phyloP scores from a whole-genome alignment of 1,140 invertebrate species.

The Ctenoplectra terminalis region DNA sequence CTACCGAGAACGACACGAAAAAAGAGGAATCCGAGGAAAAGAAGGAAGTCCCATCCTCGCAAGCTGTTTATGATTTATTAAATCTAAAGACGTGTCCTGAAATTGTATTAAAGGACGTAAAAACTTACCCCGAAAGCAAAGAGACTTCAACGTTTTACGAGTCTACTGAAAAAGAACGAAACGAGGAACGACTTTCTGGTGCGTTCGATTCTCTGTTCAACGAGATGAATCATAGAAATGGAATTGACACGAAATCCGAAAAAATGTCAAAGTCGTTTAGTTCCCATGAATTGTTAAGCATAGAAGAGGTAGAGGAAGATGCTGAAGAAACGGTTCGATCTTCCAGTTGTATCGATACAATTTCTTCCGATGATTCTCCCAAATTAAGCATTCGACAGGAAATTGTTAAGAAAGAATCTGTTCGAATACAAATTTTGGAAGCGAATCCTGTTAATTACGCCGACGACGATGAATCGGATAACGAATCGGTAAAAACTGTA shows the following conservation, averaged over 20 bases:
- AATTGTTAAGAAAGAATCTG: background rate
- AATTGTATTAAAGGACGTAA: background rate
- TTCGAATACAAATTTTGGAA: slow-evolving; percentile 2
- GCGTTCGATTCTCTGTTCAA: slow-evolving; percentile 23
- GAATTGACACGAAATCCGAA: background rate
- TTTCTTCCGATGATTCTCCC: background rate
- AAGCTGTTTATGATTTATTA: slow-evolving; percentile 37
- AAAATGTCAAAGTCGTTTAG: background rate
- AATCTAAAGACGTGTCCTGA: slow-evolving; percentile 19
- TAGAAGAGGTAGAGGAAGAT: slow-evolving; percentile 14
- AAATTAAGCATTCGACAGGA: background rate
- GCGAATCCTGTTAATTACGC: background rate
- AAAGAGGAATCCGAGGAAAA: background rate
- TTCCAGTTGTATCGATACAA: background rate
- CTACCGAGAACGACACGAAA: background rate
- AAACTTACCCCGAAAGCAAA: background rate
- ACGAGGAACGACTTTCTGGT: background rate
- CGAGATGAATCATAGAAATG: slow-evolving; percentile 18
- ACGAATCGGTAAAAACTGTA: slow-evolving; percentile 50
- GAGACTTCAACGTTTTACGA: background rate
- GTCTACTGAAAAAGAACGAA: background rate
- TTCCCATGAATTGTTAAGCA: slow-evolving; percentile 14
- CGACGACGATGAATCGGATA: slow-evolving; percentile 40
- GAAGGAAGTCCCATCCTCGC: background rate
- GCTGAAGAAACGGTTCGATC: background rate